A percentile compares a stretch with the other conserved stretches of the same genome.
These are phyloP conservation scores for Scaptomyza cyrtandrae DNA, from an alignment of 2,888 invertebrate species.

Conservation along the genomic window DNA sequence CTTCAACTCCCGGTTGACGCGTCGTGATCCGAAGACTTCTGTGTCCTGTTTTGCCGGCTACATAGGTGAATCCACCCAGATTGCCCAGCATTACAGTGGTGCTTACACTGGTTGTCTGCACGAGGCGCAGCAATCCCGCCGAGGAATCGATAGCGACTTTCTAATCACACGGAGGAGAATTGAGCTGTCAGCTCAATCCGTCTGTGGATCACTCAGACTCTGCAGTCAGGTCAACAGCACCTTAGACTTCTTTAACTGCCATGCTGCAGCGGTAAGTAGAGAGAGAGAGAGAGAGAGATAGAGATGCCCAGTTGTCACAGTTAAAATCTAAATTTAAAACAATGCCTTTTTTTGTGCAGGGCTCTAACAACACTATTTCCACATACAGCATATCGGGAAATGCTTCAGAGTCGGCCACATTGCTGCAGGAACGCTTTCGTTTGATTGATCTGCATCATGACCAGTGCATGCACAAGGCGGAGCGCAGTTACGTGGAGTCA, in stretches of 20 bases:
- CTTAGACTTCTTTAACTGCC: slow-evolving; percentile 72
- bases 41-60: slow-evolving; percentile 76
- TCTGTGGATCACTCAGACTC: slow-evolving; percentile 55
- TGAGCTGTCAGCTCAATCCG: slow-evolving; percentile 42
- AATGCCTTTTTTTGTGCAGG: slow-evolving; percentile 44
- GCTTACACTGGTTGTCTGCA: slow-evolving; percentile 60
- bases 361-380: slow-evolving; percentile 75
- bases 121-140: slow-evolving; percentile 55
- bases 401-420: slow-evolving; percentile 69
- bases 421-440: slow-evolving; percentile 76
- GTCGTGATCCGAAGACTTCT: slow-evolving; percentile 67
- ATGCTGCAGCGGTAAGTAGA: slow-evolving; percentile 71
- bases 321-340: not conserved
- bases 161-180: slow-evolving; percentile 57
- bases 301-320: not conserved
- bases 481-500: slow-evolving; percentile 70
- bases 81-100: slow-evolving; percentile 66
- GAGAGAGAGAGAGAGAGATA: not conserved
- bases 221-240: slow-evolving; percentile 64
- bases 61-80: slow-evolving; percentile 67
- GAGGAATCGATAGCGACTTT: slow-evolving; percentile 65
- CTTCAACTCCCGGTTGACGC: slow-evolving; percentile 66
- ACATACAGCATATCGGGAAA: slow-evolving; percentile 80
- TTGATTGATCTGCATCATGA: slow-evolving; percentile 72
- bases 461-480: slow-evolving; percentile 68